Conservation (phyloP, 2,113 vertebrate species). For the Megaceryle torquata region DNA sequence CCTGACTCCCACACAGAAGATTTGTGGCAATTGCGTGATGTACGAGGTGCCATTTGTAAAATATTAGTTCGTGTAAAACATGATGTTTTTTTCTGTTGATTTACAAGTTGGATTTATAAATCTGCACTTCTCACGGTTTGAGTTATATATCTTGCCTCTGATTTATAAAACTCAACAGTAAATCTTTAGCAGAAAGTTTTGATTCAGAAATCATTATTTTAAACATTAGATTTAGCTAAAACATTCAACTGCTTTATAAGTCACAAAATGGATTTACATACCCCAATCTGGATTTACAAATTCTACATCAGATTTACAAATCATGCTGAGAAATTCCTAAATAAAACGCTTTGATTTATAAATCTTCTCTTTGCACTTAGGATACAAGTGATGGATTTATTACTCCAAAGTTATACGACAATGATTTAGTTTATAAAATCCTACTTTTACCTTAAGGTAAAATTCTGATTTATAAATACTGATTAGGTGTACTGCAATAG, state of each 20-base stretch:
- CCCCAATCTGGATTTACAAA: conserved; percentile 63
- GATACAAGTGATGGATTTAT: conserved; percentile 70
- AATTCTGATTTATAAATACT: conserved; percentile 57
- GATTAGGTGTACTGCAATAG: conserved; percentile 30
- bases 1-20: conserved; percentile 73
- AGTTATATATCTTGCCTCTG: conserved; percentile 81
- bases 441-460: conserved; percentile 48
- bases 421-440: conserved; percentile 62
- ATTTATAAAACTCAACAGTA: conserved; percentile 85
- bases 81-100: conserved; percentile 77
- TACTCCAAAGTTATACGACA: conserved; percentile 30
- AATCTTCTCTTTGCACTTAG: conserved; percentile 61
- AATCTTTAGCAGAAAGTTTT: conserved; percentile 83
- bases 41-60: conserved; percentile 81
- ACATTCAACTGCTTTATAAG: conserved; percentile 75
- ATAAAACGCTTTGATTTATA: conserved; percentile 73
- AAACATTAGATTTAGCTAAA: conserved; percentile 82
- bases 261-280: conserved; percentile 73
- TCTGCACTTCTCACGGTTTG: conserved; percentile 78
- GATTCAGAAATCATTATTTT: conserved; percentile 86
- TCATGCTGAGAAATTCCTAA: conserved; percentile 62
- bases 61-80: conserved; percentile 86
- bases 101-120: conserved; percentile 86
- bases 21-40: conserved; percentile 79
- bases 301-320: conserved; percentile 68